Conservation (phyloP, 2,888 invertebrate genomes). For the Tricholauxania praeusta region DNA sequence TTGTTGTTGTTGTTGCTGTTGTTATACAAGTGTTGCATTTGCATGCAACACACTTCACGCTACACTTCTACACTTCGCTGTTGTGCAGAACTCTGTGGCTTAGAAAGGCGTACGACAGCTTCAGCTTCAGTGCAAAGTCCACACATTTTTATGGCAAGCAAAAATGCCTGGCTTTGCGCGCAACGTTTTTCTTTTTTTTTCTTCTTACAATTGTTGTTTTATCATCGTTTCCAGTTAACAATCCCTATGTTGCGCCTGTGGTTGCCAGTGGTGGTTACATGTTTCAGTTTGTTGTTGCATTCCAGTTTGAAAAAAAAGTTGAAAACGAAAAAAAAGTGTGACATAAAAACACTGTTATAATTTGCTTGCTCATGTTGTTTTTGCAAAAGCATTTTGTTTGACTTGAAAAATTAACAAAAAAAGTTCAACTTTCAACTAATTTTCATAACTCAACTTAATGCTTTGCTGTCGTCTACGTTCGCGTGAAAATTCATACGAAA, state of each 20-base stretch:
- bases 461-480: too few species aligned
- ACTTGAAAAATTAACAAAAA: background rate
- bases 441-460: background rate
- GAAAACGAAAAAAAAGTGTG: background rate
- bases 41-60: background rate
- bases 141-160: conserved; percentile 14
- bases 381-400: background rate
- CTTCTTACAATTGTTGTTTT: too few species aligned
- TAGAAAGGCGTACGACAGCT: conserved; percentile 30
- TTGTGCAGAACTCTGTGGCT: conserved; percentile 19
- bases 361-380: background rate
- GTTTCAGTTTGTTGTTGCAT: conserved; percentile 17
- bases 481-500: too few species aligned
- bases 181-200: too few species aligned
- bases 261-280: background rate
- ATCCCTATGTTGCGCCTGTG: conserved; percentile 14
- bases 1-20: conserved; percentile 9
- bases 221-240: conserved; percentile 4
- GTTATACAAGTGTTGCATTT: conserved; percentile 31
- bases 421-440: background rate
- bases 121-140: conserved; percentile 32
- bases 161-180: too few species aligned
- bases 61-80: background rate
- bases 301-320: conserved; percentile 10
- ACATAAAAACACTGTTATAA: conserved; percentile 5